Evolutionary conservation across 2,797 vertebrate genomes (phyloP).

Genomic region (Manis pentadactyla): DNA sequence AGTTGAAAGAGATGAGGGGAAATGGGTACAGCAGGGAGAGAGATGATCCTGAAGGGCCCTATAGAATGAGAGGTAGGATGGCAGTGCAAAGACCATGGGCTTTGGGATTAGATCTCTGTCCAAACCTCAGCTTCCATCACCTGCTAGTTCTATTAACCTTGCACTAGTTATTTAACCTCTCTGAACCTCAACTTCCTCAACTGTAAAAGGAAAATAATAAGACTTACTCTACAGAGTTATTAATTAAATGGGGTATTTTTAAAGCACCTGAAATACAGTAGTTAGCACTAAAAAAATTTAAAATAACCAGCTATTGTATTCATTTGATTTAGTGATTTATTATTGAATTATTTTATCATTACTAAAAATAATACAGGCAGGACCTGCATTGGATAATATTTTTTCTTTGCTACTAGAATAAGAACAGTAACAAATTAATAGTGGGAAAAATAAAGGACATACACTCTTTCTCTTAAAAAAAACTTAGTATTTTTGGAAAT

Average conservation of each 20-base stretch:
- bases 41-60: not conserved
- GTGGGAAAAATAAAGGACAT: not conserved
- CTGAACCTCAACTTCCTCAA: slow-evolving; percentile 27
- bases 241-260: slow-evolving; percentile 34
- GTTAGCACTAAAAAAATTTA: not conserved
- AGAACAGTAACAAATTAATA: slow-evolving; percentile 15
- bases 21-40: not conserved
- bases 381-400: not conserved
- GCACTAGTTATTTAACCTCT: not conserved
- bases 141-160: not conserved
- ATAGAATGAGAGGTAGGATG: not conserved
- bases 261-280: not conserved
- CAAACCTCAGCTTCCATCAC: not conserved
- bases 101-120: not conserved
- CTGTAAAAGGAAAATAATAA: not conserved
- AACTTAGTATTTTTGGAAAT: not conserved
- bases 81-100: not conserved
- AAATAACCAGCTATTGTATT: not conserved
- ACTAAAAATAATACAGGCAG: slow-evolving; percentile 40
- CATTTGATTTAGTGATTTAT: slow-evolving; percentile 36
- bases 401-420: slow-evolving; percentile 41
- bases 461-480: not conserved
- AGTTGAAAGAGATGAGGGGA: not conserved
- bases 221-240: not conserved
- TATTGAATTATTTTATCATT: slow-evolving; percentile 6